A percentile compares a stretch with the other conserved stretches of the same genome.
phyloP scores from a whole-genome alignment of 2,113 vertebrate species.

The Seriola aureovittata region DNA sequence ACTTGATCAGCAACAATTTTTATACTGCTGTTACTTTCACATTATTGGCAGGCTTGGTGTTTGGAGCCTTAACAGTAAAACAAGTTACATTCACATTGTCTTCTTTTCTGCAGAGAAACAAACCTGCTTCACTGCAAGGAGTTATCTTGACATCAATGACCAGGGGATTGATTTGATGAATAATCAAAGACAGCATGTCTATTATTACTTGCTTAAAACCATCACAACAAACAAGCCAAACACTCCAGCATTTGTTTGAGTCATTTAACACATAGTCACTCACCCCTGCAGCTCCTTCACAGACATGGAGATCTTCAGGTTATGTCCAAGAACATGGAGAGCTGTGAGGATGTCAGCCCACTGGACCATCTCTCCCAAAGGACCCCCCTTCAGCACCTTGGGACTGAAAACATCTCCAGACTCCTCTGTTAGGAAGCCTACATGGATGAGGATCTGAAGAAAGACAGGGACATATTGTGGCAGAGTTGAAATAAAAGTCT shows the following conservation, averaged over 20 bases:
- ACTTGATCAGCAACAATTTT: neutral
- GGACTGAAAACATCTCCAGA: conserved; percentile 97
- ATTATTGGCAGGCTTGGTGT: neutral
- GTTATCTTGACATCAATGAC: neutral
- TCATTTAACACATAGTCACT: conserved; percentile 65
- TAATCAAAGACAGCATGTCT: neutral
- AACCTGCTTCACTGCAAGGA: neutral
- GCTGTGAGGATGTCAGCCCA: conserved; percentile 97
- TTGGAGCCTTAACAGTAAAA: neutral
- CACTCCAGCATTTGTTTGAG: neutral
- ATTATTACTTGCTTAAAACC: neutral
- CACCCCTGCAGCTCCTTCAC: conserved; percentile 98
- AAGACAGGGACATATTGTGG: conserved; percentile 11
- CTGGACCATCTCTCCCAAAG: conserved; percentile 97
- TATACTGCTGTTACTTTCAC: neutral
- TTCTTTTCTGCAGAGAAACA: neutral
- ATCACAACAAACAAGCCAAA: neutral
- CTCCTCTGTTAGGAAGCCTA: conserved; percentile 97
- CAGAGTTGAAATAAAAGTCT: conserved; percentile 5
- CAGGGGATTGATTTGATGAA: neutral
- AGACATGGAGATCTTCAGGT: conserved; percentile 93
- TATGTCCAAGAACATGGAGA: conserved; percentile 94
- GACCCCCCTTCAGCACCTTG: conserved; percentile 94
- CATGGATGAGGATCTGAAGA: conserved; percentile 92
- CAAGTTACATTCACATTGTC: neutral